Base-by-base conservation (phyloP, 2,797 vertebrate species). In the Lepilemur ruficaudatus region DNA sequence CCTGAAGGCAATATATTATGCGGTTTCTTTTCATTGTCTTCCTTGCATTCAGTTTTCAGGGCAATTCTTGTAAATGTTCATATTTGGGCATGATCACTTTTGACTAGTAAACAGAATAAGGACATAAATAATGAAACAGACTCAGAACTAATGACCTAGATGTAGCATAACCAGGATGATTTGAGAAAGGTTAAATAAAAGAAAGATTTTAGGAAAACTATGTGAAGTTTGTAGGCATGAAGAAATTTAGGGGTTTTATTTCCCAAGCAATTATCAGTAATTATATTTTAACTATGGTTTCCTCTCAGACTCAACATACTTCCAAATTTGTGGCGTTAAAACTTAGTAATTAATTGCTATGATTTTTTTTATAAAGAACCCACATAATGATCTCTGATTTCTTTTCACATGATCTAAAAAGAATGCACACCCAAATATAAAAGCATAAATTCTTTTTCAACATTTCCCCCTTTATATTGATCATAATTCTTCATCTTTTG, bases 101-200 rank as follows among this genome's bases (percentile, higher is more conserved):
- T 78, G 75, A 93, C 0, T 14, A 87, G 30, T 69, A 90, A 97
- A 93, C 46, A 32, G 50, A 83, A 86, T 84, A 94, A 94, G 38
- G 48, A 65, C 63, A 94, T 83, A 93, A 95, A 91, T 95, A 93
- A 96, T 92, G 46, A 95, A 94, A 91, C 28, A 80, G n/a, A 80
- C 38, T 85, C 46, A 91, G 83, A 96, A 96, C 72, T 89, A 96
- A 96, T 43, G 41, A 87, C 70, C 52, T 93, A 86, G 73, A 91
- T 89, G 25, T 73, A 81, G 73, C 65, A 81, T 82, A 63, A 96
- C 78, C 65, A 88, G 72, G 86, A 89, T 35, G 35, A 96, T 32
- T 83, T 94, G 6, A 46, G 82, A 70, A 69, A 91, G 35, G 15
- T 69, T 81, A 95, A 91, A 80, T 30, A 46, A 59, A 70, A 30